Conservation (phyloP, 2,113 vertebrate species). For the Chamaea fasciata region DNA sequence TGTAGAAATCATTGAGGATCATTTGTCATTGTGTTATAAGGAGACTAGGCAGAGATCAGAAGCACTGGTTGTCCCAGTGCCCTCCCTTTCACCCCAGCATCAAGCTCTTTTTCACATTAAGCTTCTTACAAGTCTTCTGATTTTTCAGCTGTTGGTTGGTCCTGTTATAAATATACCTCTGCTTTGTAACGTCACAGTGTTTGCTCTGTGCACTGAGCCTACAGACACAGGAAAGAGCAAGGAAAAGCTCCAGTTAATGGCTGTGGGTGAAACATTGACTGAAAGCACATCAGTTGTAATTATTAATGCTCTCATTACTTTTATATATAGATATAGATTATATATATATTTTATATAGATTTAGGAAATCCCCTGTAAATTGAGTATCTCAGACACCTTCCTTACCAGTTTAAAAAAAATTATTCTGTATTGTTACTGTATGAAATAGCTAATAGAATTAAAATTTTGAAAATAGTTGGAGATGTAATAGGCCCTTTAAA, state of each 20-base stretch:
- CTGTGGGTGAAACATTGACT: neutral
- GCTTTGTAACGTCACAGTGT: neutral
- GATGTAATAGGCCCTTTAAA: neutral
- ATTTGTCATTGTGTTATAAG: constrained; percentile 12
- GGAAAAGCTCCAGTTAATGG: neutral
- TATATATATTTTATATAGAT: neutral
- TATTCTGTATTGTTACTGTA: neutral
- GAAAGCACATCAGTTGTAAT: neutral
- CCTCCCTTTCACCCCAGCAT: constrained; percentile 47
- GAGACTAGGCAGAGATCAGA: neutral
- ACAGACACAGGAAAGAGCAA: neutral
- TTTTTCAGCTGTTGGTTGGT: constrained; percentile 28
- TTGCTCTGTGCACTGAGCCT: neutral
- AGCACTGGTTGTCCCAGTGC: constrained; percentile 35
- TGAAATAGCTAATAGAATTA: neutral
- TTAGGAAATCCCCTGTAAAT: neutral
- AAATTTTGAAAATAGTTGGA: neutral
- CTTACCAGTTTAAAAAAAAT: neutral
- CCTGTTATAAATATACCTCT: neutral
- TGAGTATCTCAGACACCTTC: neutral
- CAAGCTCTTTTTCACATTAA: constrained; percentile 43
- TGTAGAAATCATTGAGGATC: constrained; percentile 12
- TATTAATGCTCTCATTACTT: neutral
- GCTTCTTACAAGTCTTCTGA: constrained; percentile 45
- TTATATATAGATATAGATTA: neutral